Evolutionary conservation across 2,113 vertebrate species (phyloP).

Genomic region (Corythornis madagascariensis): DNA sequence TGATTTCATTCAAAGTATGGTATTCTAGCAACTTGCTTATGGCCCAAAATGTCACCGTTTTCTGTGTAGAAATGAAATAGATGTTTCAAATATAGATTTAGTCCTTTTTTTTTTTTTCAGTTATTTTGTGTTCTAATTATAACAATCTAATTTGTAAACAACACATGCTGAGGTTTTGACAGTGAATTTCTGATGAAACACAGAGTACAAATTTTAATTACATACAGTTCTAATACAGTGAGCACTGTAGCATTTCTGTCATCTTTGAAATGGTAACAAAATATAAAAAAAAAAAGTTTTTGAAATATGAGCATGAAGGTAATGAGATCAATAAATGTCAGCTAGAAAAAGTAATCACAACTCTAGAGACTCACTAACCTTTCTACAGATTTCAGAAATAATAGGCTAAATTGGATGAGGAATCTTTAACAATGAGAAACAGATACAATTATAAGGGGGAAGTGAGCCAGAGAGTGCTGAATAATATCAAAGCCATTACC

Average conservation of each 20-base stretch:
- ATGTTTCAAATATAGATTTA: slow-evolving; percentile 53
- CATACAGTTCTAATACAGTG: slow-evolving; percentile 73
- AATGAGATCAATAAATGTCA: slow-evolving; percentile 91
- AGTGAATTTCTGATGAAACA: slow-evolving; percentile 75
- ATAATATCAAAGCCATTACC: slow-evolving; percentile 55
- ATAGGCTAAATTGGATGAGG: slow-evolving; percentile 76
- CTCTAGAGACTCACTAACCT: slow-evolving; percentile 87
- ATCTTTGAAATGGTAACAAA: slow-evolving; percentile 79
- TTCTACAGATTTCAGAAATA: slow-evolving; percentile 84
- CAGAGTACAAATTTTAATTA: slow-evolving; percentile 80
- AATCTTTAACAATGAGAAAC: slow-evolving; percentile 76
- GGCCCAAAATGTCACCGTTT: background rate
- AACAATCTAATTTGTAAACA: slow-evolving; percentile 74
- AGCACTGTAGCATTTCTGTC: slow-evolving; percentile 75
- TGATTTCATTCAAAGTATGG: background rate
- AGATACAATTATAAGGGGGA: slow-evolving; percentile 70
- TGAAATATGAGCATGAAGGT: slow-evolving; percentile 84
- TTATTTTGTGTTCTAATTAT: slow-evolving; percentile 70
- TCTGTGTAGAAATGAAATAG: slow-evolving; percentile 47
- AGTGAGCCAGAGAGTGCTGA: slow-evolving; percentile 49
- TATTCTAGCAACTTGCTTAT: background rate
- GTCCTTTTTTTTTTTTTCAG: slow-evolving; percentile 41
- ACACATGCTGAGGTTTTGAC: slow-evolving; percentile 68
- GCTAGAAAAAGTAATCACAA: slow-evolving; percentile 85
- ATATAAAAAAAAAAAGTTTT: slow-evolving; percentile 67